These are phyloP conservation scores for Sebastolobus alascanus DNA, from an alignment of 2,797 vertebrate species.

Conservation along the genomic window DNA sequence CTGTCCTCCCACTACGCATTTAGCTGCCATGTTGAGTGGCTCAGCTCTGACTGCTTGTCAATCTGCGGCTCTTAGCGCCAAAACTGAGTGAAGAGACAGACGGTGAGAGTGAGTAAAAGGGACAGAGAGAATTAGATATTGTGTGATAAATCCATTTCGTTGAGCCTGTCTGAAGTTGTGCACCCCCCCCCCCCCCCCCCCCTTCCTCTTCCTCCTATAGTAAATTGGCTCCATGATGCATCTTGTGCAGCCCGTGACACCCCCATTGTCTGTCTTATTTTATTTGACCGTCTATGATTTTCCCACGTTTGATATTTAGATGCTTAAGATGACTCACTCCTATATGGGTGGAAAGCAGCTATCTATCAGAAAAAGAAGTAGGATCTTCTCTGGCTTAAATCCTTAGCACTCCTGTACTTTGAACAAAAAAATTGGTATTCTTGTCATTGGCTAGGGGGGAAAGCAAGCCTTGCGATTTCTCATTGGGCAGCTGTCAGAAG, in stretches of 20 bases:
- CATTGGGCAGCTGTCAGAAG: slow-evolving; percentile 82
- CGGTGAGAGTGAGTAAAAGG: slow-evolving; percentile 40
- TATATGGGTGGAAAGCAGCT: slow-evolving; percentile 45
- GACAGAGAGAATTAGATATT: slow-evolving; percentile 51
- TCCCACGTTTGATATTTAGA: slow-evolving; percentile 46
- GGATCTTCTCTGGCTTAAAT: slow-evolving; percentile 75
- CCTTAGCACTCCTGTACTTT: slow-evolving; percentile 69
- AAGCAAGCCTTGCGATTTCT: slow-evolving; percentile 81
- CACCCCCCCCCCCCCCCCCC: neutral
- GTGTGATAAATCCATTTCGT: slow-evolving; percentile 40
- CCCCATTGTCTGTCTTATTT: slow-evolving; percentile 18
- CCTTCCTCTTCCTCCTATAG: neutral
- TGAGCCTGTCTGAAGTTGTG: slow-evolving; percentile 15
- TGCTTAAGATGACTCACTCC: slow-evolving; percentile 47
- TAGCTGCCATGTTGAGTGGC: slow-evolving; percentile 65
- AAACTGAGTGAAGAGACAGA: slow-evolving; percentile 50
- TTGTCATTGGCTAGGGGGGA: slow-evolving; percentile 71
- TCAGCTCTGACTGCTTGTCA: slow-evolving; percentile 69
- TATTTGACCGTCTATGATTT: slow-evolving; percentile 18
- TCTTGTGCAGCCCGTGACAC: slow-evolving; percentile 9
- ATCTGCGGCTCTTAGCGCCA: slow-evolving; percentile 62
- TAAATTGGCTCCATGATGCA: slow-evolving; percentile 40
- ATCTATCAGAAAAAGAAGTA: slow-evolving; percentile 57
- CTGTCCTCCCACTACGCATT: slow-evolving; percentile 63
- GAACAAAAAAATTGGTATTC: slow-evolving; percentile 84